Percentiles rank a stretch among this genome's conserved stretches.
phyloP scores from a whole-genome alignment of 2,888 invertebrate genomes.

The Drosophila birchii region DNA sequence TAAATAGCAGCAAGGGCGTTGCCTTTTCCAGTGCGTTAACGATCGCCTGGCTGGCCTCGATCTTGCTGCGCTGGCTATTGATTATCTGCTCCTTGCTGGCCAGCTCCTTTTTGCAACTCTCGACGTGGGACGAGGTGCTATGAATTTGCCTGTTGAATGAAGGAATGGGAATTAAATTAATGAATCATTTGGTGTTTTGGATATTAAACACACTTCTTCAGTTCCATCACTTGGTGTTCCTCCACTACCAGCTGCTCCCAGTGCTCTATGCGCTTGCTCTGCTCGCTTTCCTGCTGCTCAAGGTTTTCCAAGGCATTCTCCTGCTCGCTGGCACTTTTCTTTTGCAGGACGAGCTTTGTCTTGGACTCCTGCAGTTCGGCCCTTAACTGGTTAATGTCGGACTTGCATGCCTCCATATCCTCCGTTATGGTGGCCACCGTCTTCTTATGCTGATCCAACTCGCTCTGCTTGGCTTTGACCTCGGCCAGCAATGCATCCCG shows the following conservation, averaged over 20 bases:
- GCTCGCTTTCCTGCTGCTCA: conserved; percentile 37
- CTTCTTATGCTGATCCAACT: conserved; percentile 54
- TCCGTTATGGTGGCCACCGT: conserved; percentile 49
- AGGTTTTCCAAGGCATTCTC: conserved; percentile 31
- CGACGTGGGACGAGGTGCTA: conserved; percentile 24
- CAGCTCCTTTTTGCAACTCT: conserved; percentile 51
- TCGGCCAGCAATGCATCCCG: conserved; percentile 61
- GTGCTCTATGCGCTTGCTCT: conserved; percentile 52
- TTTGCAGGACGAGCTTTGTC: conserved; percentile 41
- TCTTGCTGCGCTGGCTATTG: conserved; percentile 56
- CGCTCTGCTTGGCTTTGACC: conserved; percentile 30
- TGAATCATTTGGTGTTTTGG: not conserved
- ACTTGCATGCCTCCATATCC: conserved; percentile 44
- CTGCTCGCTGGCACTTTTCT: conserved; percentile 47
- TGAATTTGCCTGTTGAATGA: conserved; percentile 48
- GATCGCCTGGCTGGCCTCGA: conserved; percentile 44
- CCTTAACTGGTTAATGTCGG: conserved; percentile 45
- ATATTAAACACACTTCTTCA: conserved; percentile 57
- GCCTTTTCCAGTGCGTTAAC: conserved; percentile 53
- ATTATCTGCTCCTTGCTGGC: conserved; percentile 43
- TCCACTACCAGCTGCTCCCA: conserved; percentile 67
- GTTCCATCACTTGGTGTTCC: conserved; percentile 63
- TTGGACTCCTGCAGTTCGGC: conserved; percentile 39
- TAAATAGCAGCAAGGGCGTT: conserved; percentile 50
- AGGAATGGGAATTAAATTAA: not conserved